phyloP scores from a whole-genome alignment of 1,140 invertebrate genomes.

The Drosophila biarmipes region DNA sequence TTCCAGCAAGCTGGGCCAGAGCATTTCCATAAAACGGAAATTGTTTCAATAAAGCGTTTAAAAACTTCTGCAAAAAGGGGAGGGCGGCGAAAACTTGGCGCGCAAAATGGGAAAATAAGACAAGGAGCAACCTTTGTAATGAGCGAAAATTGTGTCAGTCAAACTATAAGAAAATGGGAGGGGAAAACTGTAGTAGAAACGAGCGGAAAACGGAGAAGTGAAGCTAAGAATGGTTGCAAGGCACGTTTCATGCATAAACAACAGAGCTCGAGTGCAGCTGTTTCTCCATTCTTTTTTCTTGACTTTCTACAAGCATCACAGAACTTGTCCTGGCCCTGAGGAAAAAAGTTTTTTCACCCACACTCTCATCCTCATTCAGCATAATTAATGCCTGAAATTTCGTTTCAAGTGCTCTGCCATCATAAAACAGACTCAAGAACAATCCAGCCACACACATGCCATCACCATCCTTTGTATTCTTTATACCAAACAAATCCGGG shows the following conservation, averaged over 20 bases:
- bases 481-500: slow-evolving; percentile 14
- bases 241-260: slow-evolving; percentile 68
- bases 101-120: slow-evolving; percentile 10
- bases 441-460: slow-evolving; percentile 3
- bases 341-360: slow-evolving; percentile 16
- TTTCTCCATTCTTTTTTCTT: slow-evolving; percentile 26
- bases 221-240: slow-evolving; percentile 21
- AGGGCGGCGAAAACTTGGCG: slow-evolving; percentile 6
- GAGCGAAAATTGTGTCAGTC: slow-evolving; percentile 58
- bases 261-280: slow-evolving; percentile 34
- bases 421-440: slow-evolving; percentile 30
- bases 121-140: slow-evolving; percentile 49
- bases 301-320: slow-evolving; percentile 26
- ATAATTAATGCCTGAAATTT: slow-evolving; percentile 51
- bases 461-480: slow-evolving; percentile 1
- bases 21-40: slow-evolving; percentile 47
- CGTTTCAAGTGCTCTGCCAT: slow-evolving; percentile 17
- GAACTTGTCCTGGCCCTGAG: slow-evolving; percentile 20
- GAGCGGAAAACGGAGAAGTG: slow-evolving; percentile 1
- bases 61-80: slow-evolving; percentile 25
- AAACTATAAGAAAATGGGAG: slow-evolving; percentile 21
- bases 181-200: not conserved
- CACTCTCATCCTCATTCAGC: slow-evolving; percentile 14
- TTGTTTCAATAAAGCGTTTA: slow-evolving; percentile 70
- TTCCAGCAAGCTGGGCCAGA: slow-evolving; percentile 15